Base-by-base conservation (phyloP, 1,140 invertebrate species). In the Diabrotica undecimpunctata region DNA sequence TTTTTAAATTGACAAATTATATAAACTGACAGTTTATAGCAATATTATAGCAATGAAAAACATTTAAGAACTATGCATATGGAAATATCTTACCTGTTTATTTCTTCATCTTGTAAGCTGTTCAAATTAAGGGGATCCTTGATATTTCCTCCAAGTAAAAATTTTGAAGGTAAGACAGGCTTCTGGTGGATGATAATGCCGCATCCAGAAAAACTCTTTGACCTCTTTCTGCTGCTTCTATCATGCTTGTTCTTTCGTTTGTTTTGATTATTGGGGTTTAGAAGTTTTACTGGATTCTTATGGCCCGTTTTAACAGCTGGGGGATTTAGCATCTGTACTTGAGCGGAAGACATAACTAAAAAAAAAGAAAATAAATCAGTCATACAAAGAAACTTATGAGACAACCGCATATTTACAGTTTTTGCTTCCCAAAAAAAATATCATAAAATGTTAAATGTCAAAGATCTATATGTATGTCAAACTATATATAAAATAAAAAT, bases 71-170 rank as follows among this genome's bases (percentile, higher is more conserved):
- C 25, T 25, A 25, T 25, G 25, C 4, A 25, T 25, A 25, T 25
- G 25, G 1, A 25, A n/a, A 46, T 46, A 57, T 50, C 39, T 35
- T 5, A 60, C 58, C 61, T 84, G 67, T 92, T 92, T 7, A 93
- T 86, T 77, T 93, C 90, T 78, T 95, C 93, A 80, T 95, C 88
- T 77, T 93, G 90, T 72, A 98, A 83, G 77, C 94, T 94, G 72
- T 94, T 95, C 58, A 98, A 81, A 83, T 98, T 98, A 9, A 98
- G 79, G 0, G 96, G 96, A 83, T 98, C 96, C 68, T 88, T 90
- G 70, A 97, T 97, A 77, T 95, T 97, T 13, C 96, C 96, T 57
- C 96, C 96, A 2, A 97, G 83, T 6, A 98, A 81, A 82, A 98
- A 97, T 79, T 96, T 96, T 4, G 93, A 95, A 0, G 95, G 94